phyloP scores from a whole-genome alignment of 2,113 vertebrate species.

The Leptobrachium ailaonicum region DNA sequence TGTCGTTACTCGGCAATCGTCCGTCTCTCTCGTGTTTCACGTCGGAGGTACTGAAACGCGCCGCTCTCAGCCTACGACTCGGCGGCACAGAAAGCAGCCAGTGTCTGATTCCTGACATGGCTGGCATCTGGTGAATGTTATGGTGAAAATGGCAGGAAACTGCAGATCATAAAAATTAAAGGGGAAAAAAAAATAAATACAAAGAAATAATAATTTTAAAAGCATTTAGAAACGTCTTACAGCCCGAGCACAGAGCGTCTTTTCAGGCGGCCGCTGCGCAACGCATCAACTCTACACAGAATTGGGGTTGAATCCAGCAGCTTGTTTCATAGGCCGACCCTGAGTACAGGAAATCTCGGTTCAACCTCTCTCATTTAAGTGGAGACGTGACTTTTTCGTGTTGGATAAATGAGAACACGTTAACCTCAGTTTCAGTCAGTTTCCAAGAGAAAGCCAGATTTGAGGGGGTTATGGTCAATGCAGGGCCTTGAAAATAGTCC shows the following conservation, averaged over 20 bases:
- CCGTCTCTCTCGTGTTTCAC: conserved; percentile 54
- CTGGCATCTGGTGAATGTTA: conserved; percentile 53
- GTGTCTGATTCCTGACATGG: conserved; percentile 29
- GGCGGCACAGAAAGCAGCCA: conserved; percentile 33
- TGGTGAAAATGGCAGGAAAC: conserved; percentile 28
- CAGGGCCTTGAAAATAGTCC: too few species aligned
- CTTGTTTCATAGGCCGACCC: background rate
- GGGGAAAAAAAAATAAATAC: background rate
- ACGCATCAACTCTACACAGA: conserved; percentile 1
- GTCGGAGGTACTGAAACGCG: conserved; percentile 33
- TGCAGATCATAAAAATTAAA: conserved; percentile 26
- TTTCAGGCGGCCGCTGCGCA: background rate
- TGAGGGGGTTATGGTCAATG: too few species aligned
- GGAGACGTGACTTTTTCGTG: too few species aligned
- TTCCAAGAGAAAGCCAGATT: too few species aligned
- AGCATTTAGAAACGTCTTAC: background rate
- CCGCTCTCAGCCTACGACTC: conserved; percentile 24
- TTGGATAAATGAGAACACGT: too few species aligned
- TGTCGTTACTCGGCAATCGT: conserved; percentile 58
- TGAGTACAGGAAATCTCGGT: background rate
- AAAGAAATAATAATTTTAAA: background rate
- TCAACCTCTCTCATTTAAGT: background rate
- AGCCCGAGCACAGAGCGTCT: background rate
- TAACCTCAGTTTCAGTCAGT: too few species aligned
- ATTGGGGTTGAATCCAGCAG: background rate